A percentile compares a stretch with the other conserved stretches of the same genome.
Conservation (phyloP, 2,113 vertebrate genomes). For the Vulpes ferrilata region DNA sequence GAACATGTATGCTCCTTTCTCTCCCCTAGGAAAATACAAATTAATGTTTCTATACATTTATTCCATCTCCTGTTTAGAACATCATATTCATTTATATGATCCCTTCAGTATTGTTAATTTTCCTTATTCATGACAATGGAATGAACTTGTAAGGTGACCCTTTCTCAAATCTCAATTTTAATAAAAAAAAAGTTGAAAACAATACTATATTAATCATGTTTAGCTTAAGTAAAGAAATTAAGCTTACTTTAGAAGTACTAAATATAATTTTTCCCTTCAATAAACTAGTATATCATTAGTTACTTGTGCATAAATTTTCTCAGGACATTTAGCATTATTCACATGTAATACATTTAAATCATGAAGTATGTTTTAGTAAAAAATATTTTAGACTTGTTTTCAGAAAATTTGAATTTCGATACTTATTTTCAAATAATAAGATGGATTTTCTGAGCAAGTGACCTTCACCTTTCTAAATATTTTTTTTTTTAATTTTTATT, state of each 20-base stretch:
- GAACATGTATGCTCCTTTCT: neutral
- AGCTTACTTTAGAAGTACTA: neutral
- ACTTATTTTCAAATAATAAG: neutral
- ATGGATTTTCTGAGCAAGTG: neutral
- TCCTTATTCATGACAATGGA: neutral
- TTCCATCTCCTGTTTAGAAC: neutral
- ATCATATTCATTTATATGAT: neutral
- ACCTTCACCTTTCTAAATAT: neutral
- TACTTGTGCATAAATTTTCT: neutral
- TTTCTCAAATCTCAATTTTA: neutral
- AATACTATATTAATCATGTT: neutral
- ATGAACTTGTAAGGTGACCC: neutral
- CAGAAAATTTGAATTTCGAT: neutral
- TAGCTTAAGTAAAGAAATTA: neutral
- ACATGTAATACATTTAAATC: neutral
- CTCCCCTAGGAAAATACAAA: neutral
- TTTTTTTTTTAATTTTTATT: too few species aligned
- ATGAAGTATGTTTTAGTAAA: neutral
- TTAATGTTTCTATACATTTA: neutral
- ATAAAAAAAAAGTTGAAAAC: neutral
- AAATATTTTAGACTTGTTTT: constrained; percentile 11
- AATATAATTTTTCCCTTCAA: neutral
- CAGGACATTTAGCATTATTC: neutral
- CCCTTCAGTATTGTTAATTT: neutral
- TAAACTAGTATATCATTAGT: neutral